A percentile compares a stretch with the other conserved stretches of the same genome.
Evolutionary conservation across 1,140 invertebrate species (phyloP).

Genomic region (Radopholus similis): DNA sequence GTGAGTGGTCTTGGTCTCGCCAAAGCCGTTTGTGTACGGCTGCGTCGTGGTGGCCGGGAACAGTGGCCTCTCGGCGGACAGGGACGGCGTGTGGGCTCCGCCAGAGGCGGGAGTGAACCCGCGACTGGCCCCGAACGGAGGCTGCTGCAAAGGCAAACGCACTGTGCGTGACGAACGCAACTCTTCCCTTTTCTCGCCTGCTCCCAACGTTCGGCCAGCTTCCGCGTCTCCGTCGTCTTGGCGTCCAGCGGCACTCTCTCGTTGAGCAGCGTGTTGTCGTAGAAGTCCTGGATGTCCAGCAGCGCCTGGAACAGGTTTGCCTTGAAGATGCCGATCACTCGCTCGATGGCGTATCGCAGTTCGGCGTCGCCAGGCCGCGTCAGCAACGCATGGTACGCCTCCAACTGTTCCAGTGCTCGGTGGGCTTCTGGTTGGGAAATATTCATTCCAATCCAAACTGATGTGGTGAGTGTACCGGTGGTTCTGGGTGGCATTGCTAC

Average conservation of each 20-base stretch:
- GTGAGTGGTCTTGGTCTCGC: neutral
- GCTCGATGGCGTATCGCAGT: slow-evolving; percentile 34
- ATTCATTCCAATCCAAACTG: neutral
- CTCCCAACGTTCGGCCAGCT: slow-evolving; percentile 41
- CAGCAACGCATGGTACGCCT: slow-evolving; percentile 41
- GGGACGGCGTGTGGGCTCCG: neutral
- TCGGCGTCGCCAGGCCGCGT: slow-evolving; percentile 36
- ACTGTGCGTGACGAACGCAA: no score
- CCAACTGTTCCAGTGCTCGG: slow-evolving; percentile 35
- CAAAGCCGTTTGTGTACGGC: slow-evolving; percentile 36
- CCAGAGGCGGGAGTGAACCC: slow-evolving; percentile 31
- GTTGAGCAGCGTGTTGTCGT: slow-evolving; percentile 46
- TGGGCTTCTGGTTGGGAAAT: slow-evolving; percentile 32
- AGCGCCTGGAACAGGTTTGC: slow-evolving; percentile 46
- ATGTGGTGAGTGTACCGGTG: neutral
- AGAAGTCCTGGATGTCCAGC: slow-evolving; percentile 50
- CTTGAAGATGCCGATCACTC: slow-evolving; percentile 45
- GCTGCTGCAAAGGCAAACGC: neutral
- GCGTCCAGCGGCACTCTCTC: slow-evolving; percentile 36
- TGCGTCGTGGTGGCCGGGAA: slow-evolving; percentile 7
- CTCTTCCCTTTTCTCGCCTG: no score
- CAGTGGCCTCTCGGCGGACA: neutral
- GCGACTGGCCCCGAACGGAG: neutral
- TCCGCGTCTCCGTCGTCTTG: slow-evolving; percentile 43
- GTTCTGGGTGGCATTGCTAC: neutral